phyloP scores from a whole-genome alignment of 2,888 invertebrate species.

The Tetropium fuscum region DNA sequence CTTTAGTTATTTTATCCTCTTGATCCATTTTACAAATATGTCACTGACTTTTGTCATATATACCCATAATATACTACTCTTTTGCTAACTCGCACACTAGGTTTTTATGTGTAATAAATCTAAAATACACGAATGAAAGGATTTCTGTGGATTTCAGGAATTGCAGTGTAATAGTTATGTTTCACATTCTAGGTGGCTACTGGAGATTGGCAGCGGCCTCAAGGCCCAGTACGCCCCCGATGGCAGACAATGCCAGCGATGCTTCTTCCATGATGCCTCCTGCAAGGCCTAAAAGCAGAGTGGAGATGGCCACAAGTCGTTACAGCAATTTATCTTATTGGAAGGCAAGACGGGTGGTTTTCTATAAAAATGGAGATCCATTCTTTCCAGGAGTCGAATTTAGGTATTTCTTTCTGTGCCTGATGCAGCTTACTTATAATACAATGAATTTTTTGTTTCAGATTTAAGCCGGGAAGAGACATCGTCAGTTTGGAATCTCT shows the following conservation, averaged over 20 bases:
- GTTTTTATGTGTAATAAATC: too few relatives aligned
- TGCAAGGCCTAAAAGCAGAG: slow-evolving; percentile 67
- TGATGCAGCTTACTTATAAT: not conserved
- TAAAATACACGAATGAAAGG: too few relatives aligned
- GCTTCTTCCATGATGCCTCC: slow-evolving; percentile 70
- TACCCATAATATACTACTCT: too few relatives aligned
- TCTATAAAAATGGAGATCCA: slow-evolving; percentile 94
- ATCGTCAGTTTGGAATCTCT: slow-evolving; percentile 88
- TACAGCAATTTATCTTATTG: slow-evolving; percentile 86
- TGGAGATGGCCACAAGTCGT: slow-evolving; percentile 69
- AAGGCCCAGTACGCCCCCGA: slow-evolving; percentile 67
- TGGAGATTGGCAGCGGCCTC: slow-evolving; percentile 69
- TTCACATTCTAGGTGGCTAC: slow-evolving; percentile 60
- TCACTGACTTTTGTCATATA: too few relatives aligned
- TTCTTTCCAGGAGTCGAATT: slow-evolving; percentile 90
- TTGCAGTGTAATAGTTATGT: not conserved
- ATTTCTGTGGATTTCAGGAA: too few relatives aligned
- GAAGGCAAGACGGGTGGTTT: slow-evolving; percentile 88
- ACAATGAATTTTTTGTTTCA: slow-evolving; percentile 50
- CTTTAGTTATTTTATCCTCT: too few relatives aligned
- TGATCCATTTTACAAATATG: too few relatives aligned
- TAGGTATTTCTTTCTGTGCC: slow-evolving; percentile 56
- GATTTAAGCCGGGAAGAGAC: slow-evolving; percentile 90
- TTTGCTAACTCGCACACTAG: too few relatives aligned
- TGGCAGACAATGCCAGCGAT: slow-evolving; percentile 73